Evolutionary conservation across 2,888 invertebrate species (phyloP).

Genomic region (Ctena decussata): DNA sequence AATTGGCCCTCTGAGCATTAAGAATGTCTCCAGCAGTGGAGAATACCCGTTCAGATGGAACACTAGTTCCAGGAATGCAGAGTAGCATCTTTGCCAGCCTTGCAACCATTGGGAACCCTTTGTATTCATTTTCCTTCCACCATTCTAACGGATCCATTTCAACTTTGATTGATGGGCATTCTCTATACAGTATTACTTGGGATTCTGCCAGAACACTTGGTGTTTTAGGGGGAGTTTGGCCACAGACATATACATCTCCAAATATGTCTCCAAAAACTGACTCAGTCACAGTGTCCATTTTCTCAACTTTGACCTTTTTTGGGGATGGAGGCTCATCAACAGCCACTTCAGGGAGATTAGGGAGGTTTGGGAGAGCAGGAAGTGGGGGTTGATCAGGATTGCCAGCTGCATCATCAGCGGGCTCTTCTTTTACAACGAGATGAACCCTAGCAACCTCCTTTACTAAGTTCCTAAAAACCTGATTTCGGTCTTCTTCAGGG

Average conservation of each 20-base stretch:
- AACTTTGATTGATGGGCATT: not conserved
- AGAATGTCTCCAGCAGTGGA: slow-evolving; percentile 31
- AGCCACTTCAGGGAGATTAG: not conserved
- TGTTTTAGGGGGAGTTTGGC: not conserved
- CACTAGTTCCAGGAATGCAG: slow-evolving; percentile 20
- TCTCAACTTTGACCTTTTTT: not conserved
- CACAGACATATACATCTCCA: slow-evolving; percentile 13
- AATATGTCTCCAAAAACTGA: slow-evolving; percentile 5
- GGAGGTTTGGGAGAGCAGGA: not conserved
- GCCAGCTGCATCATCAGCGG: not conserved
- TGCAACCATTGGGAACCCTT: not conserved
- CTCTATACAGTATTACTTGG: slow-evolving; percentile 9
- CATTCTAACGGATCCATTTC: not conserved
- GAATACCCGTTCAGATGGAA: slow-evolving; percentile 25
- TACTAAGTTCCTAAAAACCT: not conserved
- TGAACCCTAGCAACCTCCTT: not conserved
- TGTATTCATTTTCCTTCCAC: not conserved
- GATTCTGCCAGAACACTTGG: not conserved
- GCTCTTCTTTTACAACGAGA: not conserved
- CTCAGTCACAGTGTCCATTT: not conserved
- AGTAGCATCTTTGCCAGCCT: not conserved
- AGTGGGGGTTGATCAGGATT: not conserved
- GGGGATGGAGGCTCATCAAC: not conserved
- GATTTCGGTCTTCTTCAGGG: not conserved
- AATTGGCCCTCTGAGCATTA: slow-evolving; percentile 9